Percentiles rank a stretch among this genome's conserved stretches.
Conservation (phyloP, 2,113 vertebrate genomes). For the Oenanthe oenanthe region DNA sequence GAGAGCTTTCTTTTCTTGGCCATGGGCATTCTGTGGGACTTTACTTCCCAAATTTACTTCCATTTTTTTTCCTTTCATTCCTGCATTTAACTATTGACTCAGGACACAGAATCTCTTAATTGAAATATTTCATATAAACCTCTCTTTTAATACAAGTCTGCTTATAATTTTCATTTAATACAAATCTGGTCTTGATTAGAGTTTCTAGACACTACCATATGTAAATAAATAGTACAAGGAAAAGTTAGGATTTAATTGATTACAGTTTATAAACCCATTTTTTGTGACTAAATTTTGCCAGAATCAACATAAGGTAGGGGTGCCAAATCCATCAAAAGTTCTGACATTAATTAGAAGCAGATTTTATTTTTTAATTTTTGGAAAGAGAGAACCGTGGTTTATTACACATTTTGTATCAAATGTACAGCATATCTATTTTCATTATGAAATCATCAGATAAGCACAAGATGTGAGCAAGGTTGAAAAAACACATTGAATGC, state of each 20-base stretch:
- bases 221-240: conserved; percentile 31
- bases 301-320: not conserved
- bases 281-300: conserved; percentile 10
- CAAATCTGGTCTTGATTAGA: not conserved
- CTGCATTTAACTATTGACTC: not conserved
- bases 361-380: not conserved
- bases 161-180: not conserved
- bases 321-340: conserved; percentile 3
- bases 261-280: conserved; percentile 13
- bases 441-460: conserved; percentile 43
- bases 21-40: not conserved
- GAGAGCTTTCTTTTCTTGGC: not conserved
- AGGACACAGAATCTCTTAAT: not conserved
- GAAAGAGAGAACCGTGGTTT: not conserved
- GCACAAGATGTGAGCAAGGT: not conserved
- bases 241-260: not conserved
- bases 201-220: not conserved
- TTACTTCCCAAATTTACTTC: not conserved
- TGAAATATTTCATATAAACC: not conserved
- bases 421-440: conserved; percentile 19
- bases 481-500: not conserved
- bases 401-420: not conserved
- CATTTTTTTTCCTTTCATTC: not conserved
- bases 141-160: not conserved
- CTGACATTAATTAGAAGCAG: conserved; percentile 23